Evolutionary conservation across 2,113 vertebrate species (phyloP).

Genomic region (Calyptomena viridis): DNA sequence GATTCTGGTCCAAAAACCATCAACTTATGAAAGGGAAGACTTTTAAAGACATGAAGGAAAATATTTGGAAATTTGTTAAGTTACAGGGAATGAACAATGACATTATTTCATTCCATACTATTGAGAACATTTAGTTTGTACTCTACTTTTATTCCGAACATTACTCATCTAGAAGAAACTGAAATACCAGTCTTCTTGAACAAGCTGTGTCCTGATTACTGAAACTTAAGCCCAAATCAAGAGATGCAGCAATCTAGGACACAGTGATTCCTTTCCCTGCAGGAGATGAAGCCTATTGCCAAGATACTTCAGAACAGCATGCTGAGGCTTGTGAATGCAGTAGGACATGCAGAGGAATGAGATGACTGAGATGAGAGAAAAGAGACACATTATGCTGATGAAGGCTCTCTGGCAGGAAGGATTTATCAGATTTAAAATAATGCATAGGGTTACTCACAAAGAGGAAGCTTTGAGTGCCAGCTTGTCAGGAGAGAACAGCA

Average conservation of each 20-base stretch:
- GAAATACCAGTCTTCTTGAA: neutral
- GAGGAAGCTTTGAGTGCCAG: neutral
- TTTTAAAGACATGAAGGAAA: neutral
- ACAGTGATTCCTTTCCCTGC: neutral
- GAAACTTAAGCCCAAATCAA: neutral
- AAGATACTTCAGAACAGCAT: neutral
- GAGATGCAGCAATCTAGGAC: neutral
- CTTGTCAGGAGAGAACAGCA: neutral
- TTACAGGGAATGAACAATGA: neutral
- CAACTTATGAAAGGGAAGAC: neutral
- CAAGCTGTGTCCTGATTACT: neutral
- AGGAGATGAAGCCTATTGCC: neutral
- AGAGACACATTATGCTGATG: neutral
- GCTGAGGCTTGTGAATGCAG: neutral
- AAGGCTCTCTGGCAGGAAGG: neutral
- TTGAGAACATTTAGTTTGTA: neutral
- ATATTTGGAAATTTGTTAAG: neutral
- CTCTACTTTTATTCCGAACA: neutral
- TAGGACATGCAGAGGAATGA: slow-evolving; percentile 1
- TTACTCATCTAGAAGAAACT: neutral
- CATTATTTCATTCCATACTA: neutral
- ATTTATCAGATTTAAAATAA: neutral
- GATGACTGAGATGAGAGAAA: neutral
- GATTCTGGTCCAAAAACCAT: neutral
- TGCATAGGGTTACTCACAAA: neutral